These are phyloP conservation scores for Hanleya hanleyi DNA, from an alignment of 2,888 invertebrate species.

Conservation along the genomic window DNA sequence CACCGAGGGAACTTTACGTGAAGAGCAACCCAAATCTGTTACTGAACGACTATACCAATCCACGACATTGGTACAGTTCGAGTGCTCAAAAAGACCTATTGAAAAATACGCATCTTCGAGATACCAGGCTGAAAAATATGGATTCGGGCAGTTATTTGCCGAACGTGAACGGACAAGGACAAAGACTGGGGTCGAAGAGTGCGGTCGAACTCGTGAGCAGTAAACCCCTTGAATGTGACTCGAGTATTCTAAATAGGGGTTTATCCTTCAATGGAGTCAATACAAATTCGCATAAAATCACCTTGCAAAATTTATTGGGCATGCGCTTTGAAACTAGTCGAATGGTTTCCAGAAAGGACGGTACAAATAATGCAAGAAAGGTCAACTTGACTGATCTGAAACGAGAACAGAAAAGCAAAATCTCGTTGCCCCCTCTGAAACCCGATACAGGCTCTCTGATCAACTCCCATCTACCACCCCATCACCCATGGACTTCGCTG, in stretches of 20 bases:
- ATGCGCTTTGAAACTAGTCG: too few relatives aligned
- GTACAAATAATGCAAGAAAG: too few relatives aligned
- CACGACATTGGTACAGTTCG: not conserved
- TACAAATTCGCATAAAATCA: too few relatives aligned
- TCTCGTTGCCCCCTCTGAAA: not conserved
- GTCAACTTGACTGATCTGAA: too few relatives aligned
- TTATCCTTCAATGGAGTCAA: not conserved
- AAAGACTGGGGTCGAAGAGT: not conserved
- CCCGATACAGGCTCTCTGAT: not conserved
- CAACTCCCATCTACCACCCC: not conserved
- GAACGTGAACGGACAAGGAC: not conserved
- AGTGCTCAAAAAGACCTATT: not conserved
- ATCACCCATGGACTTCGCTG: not conserved
- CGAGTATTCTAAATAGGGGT: not conserved
- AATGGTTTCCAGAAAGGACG: too few relatives aligned
- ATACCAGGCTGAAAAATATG: not conserved
- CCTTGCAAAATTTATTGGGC: too few relatives aligned
- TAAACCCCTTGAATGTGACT: not conserved
- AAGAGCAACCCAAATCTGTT: not conserved
- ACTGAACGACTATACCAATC: not conserved
- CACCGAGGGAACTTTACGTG: not conserved
- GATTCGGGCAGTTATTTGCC: not conserved
- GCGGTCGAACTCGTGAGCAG: not conserved
- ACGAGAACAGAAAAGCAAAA: too few relatives aligned
- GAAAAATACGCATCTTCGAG: not conserved